These are phyloP conservation scores for Thalpophila matura DNA, from an alignment of 2,888 invertebrate genomes.

Conservation along the genomic window DNA sequence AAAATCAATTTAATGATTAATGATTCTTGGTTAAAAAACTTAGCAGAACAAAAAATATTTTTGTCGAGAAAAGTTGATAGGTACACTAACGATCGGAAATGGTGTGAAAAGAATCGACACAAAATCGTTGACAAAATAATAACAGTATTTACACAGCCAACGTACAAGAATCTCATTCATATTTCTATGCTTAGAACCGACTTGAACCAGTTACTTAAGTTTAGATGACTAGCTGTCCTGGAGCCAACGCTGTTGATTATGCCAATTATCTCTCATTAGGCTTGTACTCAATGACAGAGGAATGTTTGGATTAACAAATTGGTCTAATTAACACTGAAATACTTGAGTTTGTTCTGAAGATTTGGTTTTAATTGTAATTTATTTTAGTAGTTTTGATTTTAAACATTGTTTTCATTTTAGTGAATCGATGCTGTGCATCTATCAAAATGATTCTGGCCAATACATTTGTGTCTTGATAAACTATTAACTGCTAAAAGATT, in stretches of 20 bases:
- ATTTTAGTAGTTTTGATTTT: slow-evolving; percentile 27
- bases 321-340: slow-evolving; percentile 52
- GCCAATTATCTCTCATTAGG: slow-evolving; percentile 69
- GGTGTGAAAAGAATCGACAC: not conserved
- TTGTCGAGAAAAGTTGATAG: too few relatives aligned
- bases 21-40: not conserved
- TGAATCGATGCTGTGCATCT: not conserved
- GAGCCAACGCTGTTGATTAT: slow-evolving; percentile 64
- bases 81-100: too few relatives aligned
- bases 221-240: slow-evolving; percentile 25
- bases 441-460: too few relatives aligned
- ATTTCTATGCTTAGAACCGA: slow-evolving; percentile 5
- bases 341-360: slow-evolving; percentile 32
- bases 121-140: not conserved
- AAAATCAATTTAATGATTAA: not conserved
- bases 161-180: slow-evolving; percentile 5
- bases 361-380: slow-evolving; percentile 41
- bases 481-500: too few relatives aligned
- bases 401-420: not conserved
- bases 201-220: slow-evolving; percentile 28
- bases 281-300: slow-evolving; percentile 60
- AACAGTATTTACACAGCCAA: not conserved
- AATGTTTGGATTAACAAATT: slow-evolving; percentile 60
- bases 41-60: too few relatives aligned
- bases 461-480: not conserved